A percentile compares a stretch with the other conserved stretches of the same genome.
Evolutionary conservation across 2,113 vertebrate genomes (phyloP).

Genomic region (Notarius lentiginosus): DNA sequence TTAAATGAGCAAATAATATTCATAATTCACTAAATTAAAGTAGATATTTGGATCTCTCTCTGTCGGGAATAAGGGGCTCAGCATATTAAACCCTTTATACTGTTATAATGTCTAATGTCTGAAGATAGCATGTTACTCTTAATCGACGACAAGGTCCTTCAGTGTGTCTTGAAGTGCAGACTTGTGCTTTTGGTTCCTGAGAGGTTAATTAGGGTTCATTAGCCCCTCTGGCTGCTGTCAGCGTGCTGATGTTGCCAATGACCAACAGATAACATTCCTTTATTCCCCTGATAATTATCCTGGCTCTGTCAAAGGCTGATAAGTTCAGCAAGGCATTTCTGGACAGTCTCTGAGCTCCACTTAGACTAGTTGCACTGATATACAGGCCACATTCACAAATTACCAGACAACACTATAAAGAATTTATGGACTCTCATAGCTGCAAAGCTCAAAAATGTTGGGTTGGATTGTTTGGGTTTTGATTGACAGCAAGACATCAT

Average conservation of each 20-base stretch:
- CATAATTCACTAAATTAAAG: not conserved
- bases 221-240: slow-evolving; percentile 41
- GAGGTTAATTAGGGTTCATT: slow-evolving; percentile 49
- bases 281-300: slow-evolving; percentile 35
- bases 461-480: not conserved
- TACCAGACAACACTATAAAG: not conserved
- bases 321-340: slow-evolving; percentile 22
- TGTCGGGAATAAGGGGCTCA: not conserved
- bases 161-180: slow-evolving; percentile 23
- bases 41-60: not conserved
- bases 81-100: slow-evolving; percentile 5
- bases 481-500: not conserved
- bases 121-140: slow-evolving; percentile 1
- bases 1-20: not conserved
- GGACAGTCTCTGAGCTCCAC: not conserved
- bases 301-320: slow-evolving; percentile 25
- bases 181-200: slow-evolving; percentile 21
- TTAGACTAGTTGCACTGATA: slow-evolving; percentile 14
- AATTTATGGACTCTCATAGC: not conserved
- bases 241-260: slow-evolving; percentile 26
- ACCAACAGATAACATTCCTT: slow-evolving; percentile 40
- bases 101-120: not conserved
- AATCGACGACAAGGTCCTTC: slow-evolving; percentile 17
- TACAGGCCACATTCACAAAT: not conserved
- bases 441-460: not conserved